Evolutionary conservation across 1,140 invertebrate genomes (phyloP).

Genomic region (Oryctes rhinoceros): DNA sequence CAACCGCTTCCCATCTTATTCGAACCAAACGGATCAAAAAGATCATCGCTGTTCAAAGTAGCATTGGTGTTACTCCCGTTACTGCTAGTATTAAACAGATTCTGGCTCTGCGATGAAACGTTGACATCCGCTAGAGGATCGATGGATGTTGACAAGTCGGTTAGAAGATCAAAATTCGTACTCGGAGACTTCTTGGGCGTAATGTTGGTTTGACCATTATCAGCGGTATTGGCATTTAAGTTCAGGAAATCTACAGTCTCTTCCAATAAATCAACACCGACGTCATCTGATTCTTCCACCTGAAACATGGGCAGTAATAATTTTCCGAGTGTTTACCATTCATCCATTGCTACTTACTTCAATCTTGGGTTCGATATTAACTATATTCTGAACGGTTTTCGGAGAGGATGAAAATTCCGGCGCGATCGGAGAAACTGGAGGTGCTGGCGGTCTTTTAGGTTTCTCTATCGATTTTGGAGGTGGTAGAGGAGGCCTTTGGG

Average conservation of each 20-base stretch:
- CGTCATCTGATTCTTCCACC: not conserved
- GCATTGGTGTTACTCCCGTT: slow-evolving; percentile 30
- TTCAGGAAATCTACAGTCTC: slow-evolving; percentile 65
- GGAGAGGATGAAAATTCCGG: slow-evolving; percentile 55
- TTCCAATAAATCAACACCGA: not conserved
- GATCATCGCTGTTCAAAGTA: slow-evolving; percentile 47
- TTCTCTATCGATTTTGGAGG: slow-evolving; percentile 43
- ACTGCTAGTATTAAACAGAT: not conserved
- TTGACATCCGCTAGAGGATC: not conserved
- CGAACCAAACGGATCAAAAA: slow-evolving; percentile 60
- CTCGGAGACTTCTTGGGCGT: slow-evolving; percentile 52
- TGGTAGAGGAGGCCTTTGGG: slow-evolving; percentile 3
- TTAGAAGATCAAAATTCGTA: slow-evolving; percentile 71
- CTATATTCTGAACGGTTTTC: slow-evolving; percentile 49
- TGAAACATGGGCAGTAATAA: not conserved
- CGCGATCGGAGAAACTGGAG: slow-evolving; percentile 47
- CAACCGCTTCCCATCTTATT: slow-evolving; percentile 53
- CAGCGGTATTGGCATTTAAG: slow-evolving; percentile 58
- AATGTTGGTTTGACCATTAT: not conserved
- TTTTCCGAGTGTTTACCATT: not conserved
- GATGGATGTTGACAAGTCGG: slow-evolving; percentile 61
- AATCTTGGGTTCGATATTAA: not conserved
- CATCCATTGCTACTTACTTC: not conserved
- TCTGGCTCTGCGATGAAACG: not conserved
- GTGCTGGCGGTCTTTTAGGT: slow-evolving; percentile 44